These are phyloP conservation scores for Leucosticte australis DNA, from an alignment of 2,113 vertebrate species.

Conservation along the genomic window DNA sequence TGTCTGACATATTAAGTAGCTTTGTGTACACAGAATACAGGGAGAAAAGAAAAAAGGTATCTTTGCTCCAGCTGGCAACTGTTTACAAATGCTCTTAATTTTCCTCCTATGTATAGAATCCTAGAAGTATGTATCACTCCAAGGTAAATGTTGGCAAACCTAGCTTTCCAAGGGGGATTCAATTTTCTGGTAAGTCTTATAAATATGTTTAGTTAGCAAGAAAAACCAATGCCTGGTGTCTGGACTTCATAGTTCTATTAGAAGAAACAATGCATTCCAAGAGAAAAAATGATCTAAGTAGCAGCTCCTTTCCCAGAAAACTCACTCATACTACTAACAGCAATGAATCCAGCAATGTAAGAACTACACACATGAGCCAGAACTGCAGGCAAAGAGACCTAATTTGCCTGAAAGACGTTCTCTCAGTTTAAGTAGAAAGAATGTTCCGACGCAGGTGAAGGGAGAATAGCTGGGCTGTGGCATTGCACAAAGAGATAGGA, in stretches of 20 bases:
- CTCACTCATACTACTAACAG: not conserved
- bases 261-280: not conserved
- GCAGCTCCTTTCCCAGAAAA: not conserved
- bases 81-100: not conserved
- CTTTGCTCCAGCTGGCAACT: not conserved
- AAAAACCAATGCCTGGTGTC: not conserved
- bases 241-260: not conserved
- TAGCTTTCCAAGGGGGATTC: not conserved
- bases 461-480: not conserved
- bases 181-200: not conserved
- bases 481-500: not conserved
- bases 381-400: not conserved
- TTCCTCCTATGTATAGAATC: not conserved
- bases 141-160: not conserved
- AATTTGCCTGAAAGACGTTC: slow-evolving; percentile 39
- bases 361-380: not conserved
- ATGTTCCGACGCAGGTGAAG: slow-evolving; percentile 16
- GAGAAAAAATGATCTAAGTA: not conserved
- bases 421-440: not conserved
- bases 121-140: not conserved
- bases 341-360: not conserved
- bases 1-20: not conserved
- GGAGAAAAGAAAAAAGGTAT: not conserved
- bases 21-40: not conserved
- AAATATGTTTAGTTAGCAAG: not conserved